Conservation (phyloP, 2,797 vertebrate genomes). For the Cossypha caffra region DNA sequence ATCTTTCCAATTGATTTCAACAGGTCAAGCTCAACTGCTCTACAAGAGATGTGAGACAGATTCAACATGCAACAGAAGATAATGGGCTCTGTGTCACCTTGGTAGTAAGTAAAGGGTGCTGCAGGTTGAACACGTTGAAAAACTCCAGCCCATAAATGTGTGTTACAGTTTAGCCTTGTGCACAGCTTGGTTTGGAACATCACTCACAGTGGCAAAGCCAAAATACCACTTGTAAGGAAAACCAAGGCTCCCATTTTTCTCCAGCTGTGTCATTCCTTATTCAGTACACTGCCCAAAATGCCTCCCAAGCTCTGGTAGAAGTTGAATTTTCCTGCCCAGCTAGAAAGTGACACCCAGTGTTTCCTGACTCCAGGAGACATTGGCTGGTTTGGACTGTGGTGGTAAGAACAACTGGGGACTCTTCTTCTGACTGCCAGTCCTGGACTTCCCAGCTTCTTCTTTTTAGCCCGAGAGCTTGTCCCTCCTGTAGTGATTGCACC, state of each 20-base stretch:
- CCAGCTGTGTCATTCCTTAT: not conserved
- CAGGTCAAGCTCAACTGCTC: not conserved
- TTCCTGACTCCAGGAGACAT: not conserved
- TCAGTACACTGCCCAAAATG: not conserved
- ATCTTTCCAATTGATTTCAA: not conserved
- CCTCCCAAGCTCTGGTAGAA: not conserved
- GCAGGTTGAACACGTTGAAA: rapidly evolving
- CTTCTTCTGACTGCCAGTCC: not conserved
- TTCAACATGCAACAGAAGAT: not conserved
- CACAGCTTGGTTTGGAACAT: not conserved
- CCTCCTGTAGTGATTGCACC: not conserved
- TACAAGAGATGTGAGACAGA: not conserved
- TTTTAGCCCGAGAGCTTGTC: not conserved
- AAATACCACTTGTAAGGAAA: not conserved
- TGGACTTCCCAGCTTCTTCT: not conserved
- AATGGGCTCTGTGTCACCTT: not conserved
- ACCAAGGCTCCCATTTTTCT: not conserved
- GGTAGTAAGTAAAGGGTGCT: not conserved
- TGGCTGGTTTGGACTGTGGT: not conserved
- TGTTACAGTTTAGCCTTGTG: not conserved
- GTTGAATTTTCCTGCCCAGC: not conserved
- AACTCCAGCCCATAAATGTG: not conserved
- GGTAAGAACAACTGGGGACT: not conserved
- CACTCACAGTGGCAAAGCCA: not conserved
- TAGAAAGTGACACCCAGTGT: not conserved